A percentile compares a stretch with the other conserved stretches of the same genome.
These are phyloP conservation scores for Rhea pennata DNA, from an alignment of 2,113 vertebrate genomes.

Conservation along the genomic window DNA sequence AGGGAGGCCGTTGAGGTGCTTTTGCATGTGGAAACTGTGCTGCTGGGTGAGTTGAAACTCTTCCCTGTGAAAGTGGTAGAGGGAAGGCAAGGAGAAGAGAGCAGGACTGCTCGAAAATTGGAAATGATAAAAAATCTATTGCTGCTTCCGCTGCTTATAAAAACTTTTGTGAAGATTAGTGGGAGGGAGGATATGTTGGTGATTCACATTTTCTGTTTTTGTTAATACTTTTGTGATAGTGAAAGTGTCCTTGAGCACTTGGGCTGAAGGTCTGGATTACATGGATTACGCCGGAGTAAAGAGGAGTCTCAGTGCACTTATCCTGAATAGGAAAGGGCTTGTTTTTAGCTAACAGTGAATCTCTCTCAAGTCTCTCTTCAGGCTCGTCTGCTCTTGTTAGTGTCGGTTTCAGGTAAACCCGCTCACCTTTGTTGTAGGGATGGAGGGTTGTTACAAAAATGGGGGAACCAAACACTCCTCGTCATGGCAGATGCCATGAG, in stretches of 20 bases:
- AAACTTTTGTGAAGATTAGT: background rate
- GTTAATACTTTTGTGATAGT: background rate
- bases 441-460: background rate
- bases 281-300: background rate
- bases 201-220: background rate
- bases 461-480: background rate
- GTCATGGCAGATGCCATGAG: background rate
- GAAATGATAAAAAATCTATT: accelerated
- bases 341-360: background rate
- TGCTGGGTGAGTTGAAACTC: background rate
- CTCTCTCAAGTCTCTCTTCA: background rate
- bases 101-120: background rate
- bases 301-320: background rate
- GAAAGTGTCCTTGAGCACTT: background rate
- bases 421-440: background rate
- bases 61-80: background rate
- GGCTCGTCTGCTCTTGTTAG: background rate
- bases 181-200: background rate
- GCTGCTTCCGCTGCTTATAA: background rate
- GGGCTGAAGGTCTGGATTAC: background rate
- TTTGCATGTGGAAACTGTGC: background rate
- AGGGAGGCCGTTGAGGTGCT: background rate
- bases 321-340: background rate
- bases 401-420: background rate
- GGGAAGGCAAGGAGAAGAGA: background rate